These are phyloP conservation scores for Penaeus chinensis DNA, from an alignment of 1,140 invertebrate genomes.

Conservation along the genomic window DNA sequence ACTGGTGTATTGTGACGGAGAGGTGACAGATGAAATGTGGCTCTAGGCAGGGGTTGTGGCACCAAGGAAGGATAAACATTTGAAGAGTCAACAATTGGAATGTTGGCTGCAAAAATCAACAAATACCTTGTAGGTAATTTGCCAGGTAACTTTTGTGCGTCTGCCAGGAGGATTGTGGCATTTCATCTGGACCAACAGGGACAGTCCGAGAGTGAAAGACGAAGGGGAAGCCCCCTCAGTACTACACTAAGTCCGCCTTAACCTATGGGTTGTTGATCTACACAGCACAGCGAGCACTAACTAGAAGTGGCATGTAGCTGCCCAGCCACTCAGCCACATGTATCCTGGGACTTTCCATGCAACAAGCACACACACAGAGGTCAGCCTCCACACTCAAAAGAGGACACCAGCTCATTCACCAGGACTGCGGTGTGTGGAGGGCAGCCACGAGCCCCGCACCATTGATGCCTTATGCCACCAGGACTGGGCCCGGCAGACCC, in stretches of 20 bases:
- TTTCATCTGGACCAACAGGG: constrained; percentile 42
- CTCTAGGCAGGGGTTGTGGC: constrained; percentile 43
- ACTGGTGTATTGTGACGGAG: constrained; percentile 39
- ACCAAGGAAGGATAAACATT: constrained; percentile 51
- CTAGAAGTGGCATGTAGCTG: constrained; percentile 38
- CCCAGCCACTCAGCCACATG: constrained; percentile 1
- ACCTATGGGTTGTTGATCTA: constrained; percentile 47
- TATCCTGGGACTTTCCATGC: constrained; percentile 17
- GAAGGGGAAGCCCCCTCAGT: constrained; percentile 41
- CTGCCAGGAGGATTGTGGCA: constrained; percentile 42
- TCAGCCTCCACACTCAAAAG: neutral
- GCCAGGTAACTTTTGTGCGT: constrained; percentile 46
- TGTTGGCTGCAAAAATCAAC: constrained; percentile 48
- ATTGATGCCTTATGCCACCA: constrained; percentile 50
- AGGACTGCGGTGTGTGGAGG: constrained; percentile 30
- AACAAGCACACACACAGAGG: constrained; percentile 2
- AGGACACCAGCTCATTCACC: constrained; percentile 16
- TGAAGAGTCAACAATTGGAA: constrained; percentile 55
- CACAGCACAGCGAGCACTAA: constrained; percentile 59
- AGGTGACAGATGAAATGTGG: constrained; percentile 48
- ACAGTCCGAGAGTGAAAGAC: constrained; percentile 50
- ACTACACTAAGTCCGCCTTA: constrained; percentile 50
- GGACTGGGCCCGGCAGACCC: constrained; percentile 21
- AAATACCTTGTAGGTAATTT: constrained; percentile 41
- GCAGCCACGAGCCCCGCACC: constrained; percentile 39